Percentiles rank a stretch among this genome's conserved stretches.
phyloP scores from a whole-genome alignment of 2,797 vertebrate genomes.

The Aldrovandia affinis region DNA sequence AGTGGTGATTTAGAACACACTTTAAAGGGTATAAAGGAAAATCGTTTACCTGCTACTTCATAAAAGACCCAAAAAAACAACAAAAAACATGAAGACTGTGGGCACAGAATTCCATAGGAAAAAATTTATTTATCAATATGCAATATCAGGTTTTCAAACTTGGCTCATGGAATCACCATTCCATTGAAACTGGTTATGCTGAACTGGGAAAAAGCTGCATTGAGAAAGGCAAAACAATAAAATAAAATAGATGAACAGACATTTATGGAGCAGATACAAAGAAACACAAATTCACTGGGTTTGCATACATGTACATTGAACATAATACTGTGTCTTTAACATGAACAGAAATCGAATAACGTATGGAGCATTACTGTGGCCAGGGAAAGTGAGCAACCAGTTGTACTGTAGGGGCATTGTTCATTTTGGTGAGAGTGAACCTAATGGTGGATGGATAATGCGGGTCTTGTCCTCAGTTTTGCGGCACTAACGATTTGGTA shows the following conservation, averaged over 20 bases:
- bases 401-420: neutral
- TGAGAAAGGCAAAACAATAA: constrained; percentile 33
- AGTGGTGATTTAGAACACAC: neutral
- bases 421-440: neutral
- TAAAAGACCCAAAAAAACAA: neutral
- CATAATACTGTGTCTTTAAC: constrained; percentile 47
- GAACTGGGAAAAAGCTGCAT: constrained; percentile 40
- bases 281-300: constrained; percentile 43
- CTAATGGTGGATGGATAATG: neutral
- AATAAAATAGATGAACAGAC: constrained; percentile 34
- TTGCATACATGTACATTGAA: constrained; percentile 51
- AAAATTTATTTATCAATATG: constrained; percentile 65
- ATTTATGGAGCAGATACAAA: constrained; percentile 44
- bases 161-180: constrained; percentile 46
- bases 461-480: neutral
- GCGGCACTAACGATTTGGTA: neutral
- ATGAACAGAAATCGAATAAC: constrained; percentile 47
- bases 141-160: constrained; percentile 53
- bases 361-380: constrained; percentile 18
- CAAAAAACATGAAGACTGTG: neutral
- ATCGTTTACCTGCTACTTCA: neutral
- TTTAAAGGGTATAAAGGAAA: neutral
- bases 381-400: constrained; percentile 41
- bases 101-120: constrained; percentile 58
- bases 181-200: constrained; percentile 48